phyloP scores from a whole-genome alignment of 1,140 invertebrate species.

The Parasteatoda tepidariorum region DNA sequence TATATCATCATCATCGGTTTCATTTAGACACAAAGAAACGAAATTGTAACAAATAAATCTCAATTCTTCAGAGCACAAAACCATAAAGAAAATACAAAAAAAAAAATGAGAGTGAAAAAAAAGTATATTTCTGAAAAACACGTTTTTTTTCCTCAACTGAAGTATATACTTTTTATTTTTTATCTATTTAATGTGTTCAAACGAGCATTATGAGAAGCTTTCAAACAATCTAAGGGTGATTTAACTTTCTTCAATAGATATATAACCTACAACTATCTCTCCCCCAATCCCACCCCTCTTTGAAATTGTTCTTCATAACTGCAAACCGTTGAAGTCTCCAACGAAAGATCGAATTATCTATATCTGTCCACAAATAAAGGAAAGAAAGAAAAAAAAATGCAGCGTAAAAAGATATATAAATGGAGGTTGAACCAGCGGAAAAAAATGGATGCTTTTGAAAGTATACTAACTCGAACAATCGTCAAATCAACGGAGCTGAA shows the following conservation, averaged over 20 bases:
- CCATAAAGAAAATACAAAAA: neutral
- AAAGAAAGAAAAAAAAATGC: neutral
- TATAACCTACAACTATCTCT: neutral
- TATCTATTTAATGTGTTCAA: constrained; percentile 37
- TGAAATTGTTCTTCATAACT: constrained; percentile 27
- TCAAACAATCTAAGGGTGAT: constrained; percentile 48
- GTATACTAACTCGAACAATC: constrained; percentile 32
- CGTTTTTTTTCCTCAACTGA: neutral
- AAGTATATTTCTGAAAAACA: neutral
- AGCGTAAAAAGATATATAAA: neutral
- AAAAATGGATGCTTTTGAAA: constrained; percentile 29
- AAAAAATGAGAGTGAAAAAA: neutral
- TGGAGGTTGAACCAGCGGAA: neutral
- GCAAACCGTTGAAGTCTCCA: neutral
- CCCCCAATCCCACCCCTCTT: neutral
- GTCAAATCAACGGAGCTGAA: constrained; percentile 46
- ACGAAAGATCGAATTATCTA: constrained; percentile 43
- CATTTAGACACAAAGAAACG: neutral
- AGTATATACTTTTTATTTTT: constrained; percentile 9
- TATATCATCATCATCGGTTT: no score
- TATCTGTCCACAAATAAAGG: constrained; percentile 43
- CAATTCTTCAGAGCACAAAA: neutral
- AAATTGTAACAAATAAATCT: neutral
- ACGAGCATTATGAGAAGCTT: constrained; percentile 34
- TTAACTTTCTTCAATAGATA: constrained; percentile 47